Percentiles rank a stretch among this genome's conserved stretches.
Evolutionary conservation across 37 sponge, comb jelly and placozoan species (phyloP).

Genomic region (Beroe forskalii): DNA sequence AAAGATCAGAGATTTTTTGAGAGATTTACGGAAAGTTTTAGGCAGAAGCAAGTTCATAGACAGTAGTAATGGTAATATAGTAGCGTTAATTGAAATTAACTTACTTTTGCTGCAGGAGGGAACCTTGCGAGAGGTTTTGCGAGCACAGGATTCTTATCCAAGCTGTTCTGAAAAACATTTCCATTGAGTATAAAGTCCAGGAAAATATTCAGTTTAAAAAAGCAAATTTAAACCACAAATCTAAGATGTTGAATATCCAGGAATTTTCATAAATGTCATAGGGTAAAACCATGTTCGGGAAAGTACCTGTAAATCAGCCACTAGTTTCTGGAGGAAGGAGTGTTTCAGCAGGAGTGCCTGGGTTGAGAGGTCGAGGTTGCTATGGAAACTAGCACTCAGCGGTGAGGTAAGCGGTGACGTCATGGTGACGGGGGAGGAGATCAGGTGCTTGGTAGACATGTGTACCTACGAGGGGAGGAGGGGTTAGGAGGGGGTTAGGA

Average conservation of each 20-base stretch:
- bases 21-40: no score
- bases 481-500: neutral
- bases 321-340: constrained; percentile 59
- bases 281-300: no score
- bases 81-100: no score
- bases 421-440: neutral
- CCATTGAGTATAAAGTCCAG: no score
- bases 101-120: constrained; percentile 9
- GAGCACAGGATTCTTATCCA: neutral
- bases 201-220: no score
- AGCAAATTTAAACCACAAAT: no score
- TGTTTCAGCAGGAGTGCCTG: constrained; percentile 62
- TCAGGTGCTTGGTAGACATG: constrained; percentile 17
- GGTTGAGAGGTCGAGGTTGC: constrained; percentile 52
- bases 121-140: constrained; percentile 2
- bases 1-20: no score
- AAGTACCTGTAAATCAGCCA: constrained; percentile 35
- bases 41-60: no score
- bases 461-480: neutral
- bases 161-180: neutral
- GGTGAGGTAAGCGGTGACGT: constrained; percentile 16
- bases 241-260: no score
- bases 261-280: no score
- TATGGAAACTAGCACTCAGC: neutral
- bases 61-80: no score